Base-by-base conservation (phyloP, 2,797 vertebrate species). In the Luscinia luscinia region DNA sequence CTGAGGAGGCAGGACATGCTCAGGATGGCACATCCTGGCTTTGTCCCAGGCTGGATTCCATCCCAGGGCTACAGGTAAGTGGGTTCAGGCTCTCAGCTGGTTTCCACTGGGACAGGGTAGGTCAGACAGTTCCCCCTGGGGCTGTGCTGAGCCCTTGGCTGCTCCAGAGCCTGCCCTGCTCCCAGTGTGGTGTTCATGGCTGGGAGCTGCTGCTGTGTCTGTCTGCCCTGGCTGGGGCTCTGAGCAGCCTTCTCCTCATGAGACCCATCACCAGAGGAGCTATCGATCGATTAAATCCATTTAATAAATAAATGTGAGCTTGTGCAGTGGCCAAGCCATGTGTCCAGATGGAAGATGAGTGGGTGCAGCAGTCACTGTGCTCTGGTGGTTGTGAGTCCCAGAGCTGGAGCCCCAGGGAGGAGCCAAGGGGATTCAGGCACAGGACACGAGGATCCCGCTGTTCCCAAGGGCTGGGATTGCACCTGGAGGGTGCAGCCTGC, bases 271-370 rank as follows among this genome's bases (percentile, higher is more conserved):
- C 43, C 49, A 19, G 5, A 27, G 82, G 48, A 40, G 59, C 10
- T 12, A 3, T 0, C 0, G 28, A n/a, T 41, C 5, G 8, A 0
- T 46, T 18, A 6, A 12, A 46, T 12, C 46, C 38, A 7, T 12
- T 40, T n/a, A 22, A 54, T 45, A 12, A 86, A 23, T 2, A 11
- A n/a, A 17, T 1, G 48, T 15, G 20, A 3, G 55, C 13, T 6
- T 58, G 76, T 49, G 2, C 19, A 23, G 72, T 1, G n/a, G 63
- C 63, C 72, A 40, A 3, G 40, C 80, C 55, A 0, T 7, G 1
- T 1, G 6, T 23, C 16, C 26, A 28, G 73, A 5, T 2, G 40
- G 81, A 8, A 9, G 51, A 8, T 4, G 57, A n/a, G 73, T 0
- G 4, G 48, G 70, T 0, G 0, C 64, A 40, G 80, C 74, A 27